phyloP scores from a whole-genome alignment of 1,140 invertebrate species.

The Anoplophora glabripennis region DNA sequence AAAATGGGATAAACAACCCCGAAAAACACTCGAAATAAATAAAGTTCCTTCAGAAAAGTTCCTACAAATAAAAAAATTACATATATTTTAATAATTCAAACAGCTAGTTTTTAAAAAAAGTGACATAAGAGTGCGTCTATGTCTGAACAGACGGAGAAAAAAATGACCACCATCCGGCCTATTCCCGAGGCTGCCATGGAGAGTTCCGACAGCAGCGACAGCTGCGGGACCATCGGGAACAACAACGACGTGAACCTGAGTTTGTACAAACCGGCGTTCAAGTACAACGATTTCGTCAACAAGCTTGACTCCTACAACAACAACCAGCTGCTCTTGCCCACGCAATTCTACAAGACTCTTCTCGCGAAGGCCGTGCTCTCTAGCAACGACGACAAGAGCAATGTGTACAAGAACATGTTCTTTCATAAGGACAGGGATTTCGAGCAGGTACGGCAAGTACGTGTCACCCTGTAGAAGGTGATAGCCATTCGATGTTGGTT shows the following conservation, averaged over 20 bases:
- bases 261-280: constrained; percentile 41
- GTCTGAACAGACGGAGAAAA: constrained; percentile 26
- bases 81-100: constrained; percentile 15
- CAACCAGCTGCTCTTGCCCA: constrained; percentile 63
- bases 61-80: constrained; percentile 11
- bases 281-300: constrained; percentile 47
- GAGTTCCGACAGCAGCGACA: constrained; percentile 44
- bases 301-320: constrained; percentile 48
- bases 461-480: too few species aligned
- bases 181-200: constrained; percentile 40
- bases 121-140: constrained; percentile 11
- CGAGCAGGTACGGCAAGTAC: constrained; percentile 40
- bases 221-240: constrained; percentile 34
- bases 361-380: constrained; percentile 64
- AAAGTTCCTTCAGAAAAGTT: constrained; percentile 16
- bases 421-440: constrained; percentile 46
- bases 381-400: constrained; percentile 44
- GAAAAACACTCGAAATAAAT: background rate
- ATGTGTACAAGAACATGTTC: constrained; percentile 49
- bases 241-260: constrained; percentile 32
- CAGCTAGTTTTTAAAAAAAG: background rate
- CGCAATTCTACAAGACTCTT: constrained; percentile 74
- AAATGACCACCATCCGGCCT: constrained; percentile 40
- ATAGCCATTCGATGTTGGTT: too few species aligned
- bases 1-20: constrained; percentile 11